Conservation (phyloP, 2,113 vertebrate genomes). For the Lophura nycthemera region DNA sequence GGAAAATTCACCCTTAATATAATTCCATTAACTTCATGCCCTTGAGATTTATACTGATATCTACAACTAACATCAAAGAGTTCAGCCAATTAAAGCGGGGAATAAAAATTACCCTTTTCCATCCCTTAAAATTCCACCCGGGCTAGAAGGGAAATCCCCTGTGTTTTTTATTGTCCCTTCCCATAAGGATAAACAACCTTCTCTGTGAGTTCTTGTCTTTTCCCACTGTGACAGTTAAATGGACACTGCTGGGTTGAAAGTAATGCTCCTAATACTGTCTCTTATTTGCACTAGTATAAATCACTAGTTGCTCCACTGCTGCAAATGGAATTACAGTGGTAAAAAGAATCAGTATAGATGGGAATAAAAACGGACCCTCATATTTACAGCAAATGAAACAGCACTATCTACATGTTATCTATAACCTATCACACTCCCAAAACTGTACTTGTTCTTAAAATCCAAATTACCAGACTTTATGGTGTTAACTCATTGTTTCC, state of each 20-base stretch:
- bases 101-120: constrained; percentile 62
- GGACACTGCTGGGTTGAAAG: constrained; percentile 69
- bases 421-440: neutral
- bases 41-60: constrained; percentile 59
- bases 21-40: constrained; percentile 61
- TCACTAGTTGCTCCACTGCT: neutral
- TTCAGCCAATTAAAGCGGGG: constrained; percentile 47
- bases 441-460: constrained; percentile 8
- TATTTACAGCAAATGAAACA: constrained; percentile 14
- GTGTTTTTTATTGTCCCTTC: constrained; percentile 65
- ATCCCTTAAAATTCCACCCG: constrained; percentile 51
- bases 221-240: constrained; percentile 64
- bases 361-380: neutral
- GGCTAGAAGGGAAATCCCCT: constrained; percentile 54
- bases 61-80: constrained; percentile 55
- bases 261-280: constrained; percentile 29
- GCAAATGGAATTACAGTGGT: neutral
- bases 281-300: constrained; percentile 54
- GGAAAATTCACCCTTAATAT: constrained; percentile 45
- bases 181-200: constrained; percentile 63
- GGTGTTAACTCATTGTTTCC: neutral
- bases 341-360: neutral
- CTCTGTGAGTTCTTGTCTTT: constrained; percentile 54
- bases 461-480: neutral
- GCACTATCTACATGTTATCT: neutral